Evolutionary conservation across 1,140 invertebrate genomes (phyloP), one percentile per base, ranked within the genome.

Genomic region (Aphaenogaster ashmeadi): DNA sequence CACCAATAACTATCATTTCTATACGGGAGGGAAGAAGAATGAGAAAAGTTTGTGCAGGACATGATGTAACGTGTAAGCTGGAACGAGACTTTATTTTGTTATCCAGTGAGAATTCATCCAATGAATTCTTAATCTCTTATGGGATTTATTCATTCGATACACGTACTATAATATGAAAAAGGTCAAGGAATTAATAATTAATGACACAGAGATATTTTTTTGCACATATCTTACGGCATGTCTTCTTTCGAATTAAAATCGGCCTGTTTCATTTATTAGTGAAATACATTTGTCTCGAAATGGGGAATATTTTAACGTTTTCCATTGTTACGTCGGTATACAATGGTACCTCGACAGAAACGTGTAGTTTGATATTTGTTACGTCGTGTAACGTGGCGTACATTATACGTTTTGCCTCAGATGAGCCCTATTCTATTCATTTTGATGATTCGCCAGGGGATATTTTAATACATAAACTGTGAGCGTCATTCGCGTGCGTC

Each of bases 341-440:
- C n/a, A 44, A 36, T 15, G 15, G 13, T 11, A 50, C 18, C 33
- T 15, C 41, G 67, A 84, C 54, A 60, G 52, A 47, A 47, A 18
- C 21, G 13, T n/a, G n/a, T 27, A 50, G 47, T 84, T 60, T 75
- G 33, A 74, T 74, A 75, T 84, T 74, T 60, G 67, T 72, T 33
- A 83, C 41, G 69, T 21, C 69, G 44, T 75, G 41, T 84, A 62
- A 75, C 69, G 13, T 33, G 33, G 18, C 41, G 41, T 84, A 44
- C 41, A 50, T 74, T 60, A 47, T 74, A 62, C 58, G 54, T 84
- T 71, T 27, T 84, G 54, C 41, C n/a, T 47, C 80, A 44, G 72
- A 84, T 74, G 67, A 83, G 67, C 41, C 60, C 67, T 21, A 71
- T 83, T 74, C 56, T 84, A 75, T 75, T 84, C 80, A 50, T 84